Evolutionary conservation across 2,888 invertebrate species (phyloP), one percentile per base, ranked within the genome.

Genomic region (Acleris cristana): DNA sequence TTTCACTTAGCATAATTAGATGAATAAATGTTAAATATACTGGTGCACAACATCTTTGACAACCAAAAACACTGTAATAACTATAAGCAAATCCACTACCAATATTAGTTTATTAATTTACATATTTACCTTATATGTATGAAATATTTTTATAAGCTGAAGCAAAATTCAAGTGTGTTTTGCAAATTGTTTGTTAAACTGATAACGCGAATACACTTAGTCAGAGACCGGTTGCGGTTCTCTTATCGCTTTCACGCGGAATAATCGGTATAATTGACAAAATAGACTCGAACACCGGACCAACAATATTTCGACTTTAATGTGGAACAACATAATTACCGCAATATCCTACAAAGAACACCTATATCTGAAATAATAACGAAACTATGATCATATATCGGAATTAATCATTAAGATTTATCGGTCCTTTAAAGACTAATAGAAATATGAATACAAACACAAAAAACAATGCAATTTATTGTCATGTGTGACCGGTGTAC

Each of bases 361-460:
- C 2, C 48, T 8, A 48, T 2, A 48, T 7, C 8, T 48, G n/a
- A 16, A 48, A 16, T 14, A 40, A 57, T 16, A 23, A n/a, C 12
- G 19, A 44, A 56, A 55, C 44, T 8, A 52, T 10, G 30, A 61
- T 23, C 44, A 10, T 34, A 21, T 16, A 52, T 57, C 30, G 61
- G 51, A 16, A 62, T 61, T 61, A 2, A 6, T 48, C n/a, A 45
- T 30, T 18, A 23, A 19, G 52, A 53, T 52, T 62, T 30, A 62
- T 57, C 4, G 19, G 6, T 34, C 57, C 56, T 51, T 18, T 52
- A 12, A 52, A 18, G n/a, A 44, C 26, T 16, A 16, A 48, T 57
- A 44, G 57, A 62, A 66, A 62, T 61, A 66, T 66, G 48, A 62
- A 66, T 66, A 66, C 66, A 66, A 61, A 55, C 65, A 55, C 61